Evolutionary conservation across 1,140 invertebrate genomes (phyloP), one percentile per base, ranked within the genome.

Genomic region (Drosophila arawakana): DNA sequence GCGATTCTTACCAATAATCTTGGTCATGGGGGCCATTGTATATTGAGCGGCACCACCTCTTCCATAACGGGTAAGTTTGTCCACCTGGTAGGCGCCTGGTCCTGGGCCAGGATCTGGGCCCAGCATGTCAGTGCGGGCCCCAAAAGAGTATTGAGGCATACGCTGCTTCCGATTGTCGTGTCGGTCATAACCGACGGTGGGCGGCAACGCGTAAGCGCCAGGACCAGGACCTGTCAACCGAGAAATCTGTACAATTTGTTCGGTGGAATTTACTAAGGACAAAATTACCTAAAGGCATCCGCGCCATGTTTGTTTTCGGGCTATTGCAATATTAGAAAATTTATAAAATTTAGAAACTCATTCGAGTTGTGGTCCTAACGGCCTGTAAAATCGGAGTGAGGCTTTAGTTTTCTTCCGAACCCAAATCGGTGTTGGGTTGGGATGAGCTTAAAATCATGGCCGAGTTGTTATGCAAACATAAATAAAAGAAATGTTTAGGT

Each of bases 91-190:
- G 41, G 78, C 82, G 2, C 88, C 91, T 4, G 91, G 80, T 52
- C 91, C 91, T 21, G 91, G 90, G 35, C 88, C 82, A 9, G 67
- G 15, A 9, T 57, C 62, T 4, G 65, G 66, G 0, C 77, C 74
- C 6, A 4, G 4, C 3, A 30, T 25, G 2, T 21, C 30, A 7
- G 81, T 91, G 68, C 92, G 90, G 4, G 91, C 81, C 2, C 94
- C 94, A 77, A 95, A 94, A 25, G 94, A 94, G 82, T 93, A 95
- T 90, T 94, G 93, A 0, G 95, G 95, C 83, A 93, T 93, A 15
- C 94, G 92, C 73, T 93, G 93, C 13, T 94, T 94, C 2, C 93
- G 93, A 8, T 91, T 91, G 86, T 95, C 94, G 84, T 95, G 95
- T 30, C 91, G 73, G 0, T 92, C 78, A 85, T 93, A 95, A 9